Conservation (phyloP, 2,113 vertebrate genomes). For the Calypte anna region DNA sequence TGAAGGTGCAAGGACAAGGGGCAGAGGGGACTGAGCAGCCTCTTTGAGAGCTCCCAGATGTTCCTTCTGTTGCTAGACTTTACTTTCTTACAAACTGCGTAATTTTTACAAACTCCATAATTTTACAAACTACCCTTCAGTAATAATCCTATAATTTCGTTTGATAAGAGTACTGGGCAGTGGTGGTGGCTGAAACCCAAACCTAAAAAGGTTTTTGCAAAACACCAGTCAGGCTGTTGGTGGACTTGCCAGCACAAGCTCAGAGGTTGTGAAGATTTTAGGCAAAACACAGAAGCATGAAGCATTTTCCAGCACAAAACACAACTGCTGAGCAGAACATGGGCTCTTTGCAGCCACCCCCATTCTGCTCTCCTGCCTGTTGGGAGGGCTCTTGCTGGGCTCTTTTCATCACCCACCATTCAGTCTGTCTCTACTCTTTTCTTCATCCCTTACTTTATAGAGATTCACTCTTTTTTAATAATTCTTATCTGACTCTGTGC, state of each 20-base stretch:
- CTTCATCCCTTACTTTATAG: not conserved
- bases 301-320: not conserved
- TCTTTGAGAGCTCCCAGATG: not conserved
- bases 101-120: not conserved
- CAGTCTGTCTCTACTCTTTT: not conserved
- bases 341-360: accelerated
- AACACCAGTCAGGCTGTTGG: not conserved
- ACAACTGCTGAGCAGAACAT: not conserved
- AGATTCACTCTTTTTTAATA: not conserved
- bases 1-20: not conserved
- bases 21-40: not conserved
- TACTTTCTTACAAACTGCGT: not conserved
- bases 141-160: not conserved
- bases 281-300: accelerated
- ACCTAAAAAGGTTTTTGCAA: not conserved
- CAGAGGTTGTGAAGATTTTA: not conserved
- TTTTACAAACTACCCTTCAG: not conserved
- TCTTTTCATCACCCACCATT: not conserved
- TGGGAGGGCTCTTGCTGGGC: not conserved
- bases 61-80: not conserved
- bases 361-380: not conserved
- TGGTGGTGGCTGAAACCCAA: not conserved
- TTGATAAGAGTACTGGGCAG: not conserved
- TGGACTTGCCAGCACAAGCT: not conserved
- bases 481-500: not conserved